phyloP scores from a whole-genome alignment of 2,113 vertebrate genomes.

The Sapajus apella region DNA sequence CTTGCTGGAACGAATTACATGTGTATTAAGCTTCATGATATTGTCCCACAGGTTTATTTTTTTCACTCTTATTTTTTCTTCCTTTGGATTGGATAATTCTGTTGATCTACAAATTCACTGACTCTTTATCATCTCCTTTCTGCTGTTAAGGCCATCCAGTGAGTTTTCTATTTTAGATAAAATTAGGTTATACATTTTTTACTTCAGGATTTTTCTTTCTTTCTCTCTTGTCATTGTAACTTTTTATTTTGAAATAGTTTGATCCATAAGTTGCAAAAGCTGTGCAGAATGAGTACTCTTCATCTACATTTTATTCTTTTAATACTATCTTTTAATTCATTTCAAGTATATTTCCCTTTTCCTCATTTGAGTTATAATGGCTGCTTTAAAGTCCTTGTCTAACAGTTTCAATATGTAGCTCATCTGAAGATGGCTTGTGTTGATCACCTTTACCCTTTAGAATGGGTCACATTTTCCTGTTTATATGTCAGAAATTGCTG shows the following conservation, averaged over 20 bases:
- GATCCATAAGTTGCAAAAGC: neutral
- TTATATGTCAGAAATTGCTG: neutral
- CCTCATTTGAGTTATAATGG: neutral
- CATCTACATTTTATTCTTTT: neutral
- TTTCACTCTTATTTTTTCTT: neutral
- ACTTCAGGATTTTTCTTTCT: neutral
- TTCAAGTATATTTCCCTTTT: neutral
- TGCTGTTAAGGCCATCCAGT: neutral
- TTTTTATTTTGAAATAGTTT: neutral
- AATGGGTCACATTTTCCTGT: neutral
- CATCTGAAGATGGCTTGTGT: neutral
- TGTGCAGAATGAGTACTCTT: neutral
- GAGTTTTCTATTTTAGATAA: neutral
- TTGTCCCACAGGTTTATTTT: neutral
- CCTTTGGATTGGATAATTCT: neutral
- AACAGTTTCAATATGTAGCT: neutral
- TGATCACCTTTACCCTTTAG: neutral
- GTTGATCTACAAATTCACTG: neutral
- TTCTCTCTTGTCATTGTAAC: neutral
- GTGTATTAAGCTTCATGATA: neutral
- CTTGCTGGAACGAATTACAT: neutral
- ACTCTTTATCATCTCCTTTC: neutral
- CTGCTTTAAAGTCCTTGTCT: neutral
- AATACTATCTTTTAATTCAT: neutral
- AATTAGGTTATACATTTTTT: neutral